A percentile compares a stretch with the other conserved stretches of the same genome.
These are phyloP conservation scores for Bagarius yarrelli DNA, from an alignment of 2,113 vertebrate species.

Conservation along the genomic window DNA sequence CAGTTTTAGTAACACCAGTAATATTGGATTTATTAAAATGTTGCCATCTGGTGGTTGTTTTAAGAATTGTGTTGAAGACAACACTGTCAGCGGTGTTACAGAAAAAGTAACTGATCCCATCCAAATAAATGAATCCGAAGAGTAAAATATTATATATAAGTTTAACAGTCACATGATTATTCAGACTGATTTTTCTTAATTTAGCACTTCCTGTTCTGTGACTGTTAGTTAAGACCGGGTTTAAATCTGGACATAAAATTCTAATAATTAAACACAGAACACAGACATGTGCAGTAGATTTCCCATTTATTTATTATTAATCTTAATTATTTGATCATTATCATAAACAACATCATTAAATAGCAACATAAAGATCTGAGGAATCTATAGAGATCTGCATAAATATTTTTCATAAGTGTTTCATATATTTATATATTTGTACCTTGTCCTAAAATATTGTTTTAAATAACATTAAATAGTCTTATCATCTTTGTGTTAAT, in stretches of 20 bases:
- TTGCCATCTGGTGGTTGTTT: no score
- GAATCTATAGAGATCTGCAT: conserved; percentile 69
- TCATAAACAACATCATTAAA: conserved; percentile 66
- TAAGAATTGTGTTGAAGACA: no score
- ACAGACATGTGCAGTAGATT: conserved; percentile 56
- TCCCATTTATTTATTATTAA: conserved; percentile 74
- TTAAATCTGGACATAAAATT: neutral
- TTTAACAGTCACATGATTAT: no score
- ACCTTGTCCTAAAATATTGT: conserved; percentile 70
- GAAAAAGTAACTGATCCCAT: no score
- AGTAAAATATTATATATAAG: no score
- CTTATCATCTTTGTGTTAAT: conserved; percentile 67
- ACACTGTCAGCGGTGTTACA: no score
- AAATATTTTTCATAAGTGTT: conserved; percentile 65
- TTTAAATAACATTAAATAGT: conserved; percentile 62
- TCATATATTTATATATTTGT: conserved; percentile 19
- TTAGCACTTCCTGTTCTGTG: no score
- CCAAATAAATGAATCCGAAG: no score
- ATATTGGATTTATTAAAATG: no score
- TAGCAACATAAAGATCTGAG: conserved; percentile 65
- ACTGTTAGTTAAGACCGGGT: neutral
- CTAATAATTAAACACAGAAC: neutral
- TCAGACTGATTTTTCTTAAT: no score
- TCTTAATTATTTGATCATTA: conserved; percentile 68
- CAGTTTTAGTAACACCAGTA: no score